Conservation (phyloP, 2,113 vertebrate species). For the Siniperca chuatsi region DNA sequence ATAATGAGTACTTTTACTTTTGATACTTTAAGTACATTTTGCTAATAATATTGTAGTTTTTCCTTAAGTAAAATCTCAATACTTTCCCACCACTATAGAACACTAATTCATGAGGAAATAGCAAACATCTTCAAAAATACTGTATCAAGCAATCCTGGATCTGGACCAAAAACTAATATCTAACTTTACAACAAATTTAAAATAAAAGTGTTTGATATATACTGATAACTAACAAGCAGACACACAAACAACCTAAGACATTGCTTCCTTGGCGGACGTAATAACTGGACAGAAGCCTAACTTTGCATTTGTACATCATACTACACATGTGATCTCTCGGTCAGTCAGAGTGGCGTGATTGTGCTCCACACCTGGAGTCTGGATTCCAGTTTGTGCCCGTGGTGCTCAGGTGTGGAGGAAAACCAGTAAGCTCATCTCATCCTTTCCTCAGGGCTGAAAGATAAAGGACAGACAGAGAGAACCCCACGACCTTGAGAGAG, state of each 20-base stretch:
- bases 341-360: conserved; percentile 57
- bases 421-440: conserved; percentile 80
- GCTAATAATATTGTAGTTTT: background rate
- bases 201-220: background rate
- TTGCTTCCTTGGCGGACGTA: background rate
- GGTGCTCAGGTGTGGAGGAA: conserved; percentile 82
- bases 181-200: background rate
- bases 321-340: conserved; percentile 11
- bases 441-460: conserved; percentile 81
- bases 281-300: background rate
- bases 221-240: background rate
- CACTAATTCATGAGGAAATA: background rate
- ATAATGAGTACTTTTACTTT: no score
- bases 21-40: background rate
- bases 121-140: background rate
- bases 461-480: conserved; percentile 78
- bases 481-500: conserved; percentile 76
- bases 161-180: background rate
- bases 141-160: background rate
- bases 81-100: background rate
- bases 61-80: background rate
- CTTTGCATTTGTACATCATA: conserved; percentile 6
- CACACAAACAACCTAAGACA: background rate
- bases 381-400: conserved; percentile 72
- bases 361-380: conserved; percentile 73